Evolutionary conservation across 2,888 invertebrate species (phyloP), one percentile per base, ranked within the genome.

Genomic region (Willowsia nigromaculata): DNA sequence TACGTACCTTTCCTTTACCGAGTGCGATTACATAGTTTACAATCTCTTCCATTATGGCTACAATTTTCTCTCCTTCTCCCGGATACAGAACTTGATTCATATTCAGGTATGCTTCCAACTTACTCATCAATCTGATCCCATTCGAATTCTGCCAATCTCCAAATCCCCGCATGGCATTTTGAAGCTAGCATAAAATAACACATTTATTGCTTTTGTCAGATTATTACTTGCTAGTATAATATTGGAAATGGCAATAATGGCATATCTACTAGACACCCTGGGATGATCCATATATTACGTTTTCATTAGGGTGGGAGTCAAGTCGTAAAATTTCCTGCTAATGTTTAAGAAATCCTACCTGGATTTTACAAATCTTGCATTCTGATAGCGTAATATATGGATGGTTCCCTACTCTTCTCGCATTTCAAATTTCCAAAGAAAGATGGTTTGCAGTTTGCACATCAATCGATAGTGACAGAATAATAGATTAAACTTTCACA

Each of bases 51-150:
- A 92, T 81, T n/a, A 92, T 78, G 25, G 76, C 56, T 56, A 91
- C 82, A 80, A 92, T 89, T 81, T 89, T 91, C 62, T 91, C 91
- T 65, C 91, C 92, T 89, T 92, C 92, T 5, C 92, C 92, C 9
- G 90, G 74, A 82, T 91, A 91, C 81, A 92, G 56, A 18, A 90
- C 76, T 30, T 30, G 89, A 50, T 84, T 90, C 13, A 47, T 65
- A 30, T 84, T 83, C 37, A 92, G 15, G 37, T 90, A 91, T 13
- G 62, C 62, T 56, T 76, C 82, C 33, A 92, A 78, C 43, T 84
- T 68, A 25, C 68, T 78, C 80, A 91, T 88, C 25, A 91, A 37
- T 59, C 62, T 59, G n/a, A 89, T 88, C 9, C 84, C 82, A 74
- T 86, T 83, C 59, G 88, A 65, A n/a, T 25, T 9, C 15, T 85